Evolutionary conservation across 1,140 invertebrate species (phyloP), one percentile per base, ranked within the genome.

Genomic region (Drosophila tristis): DNA sequence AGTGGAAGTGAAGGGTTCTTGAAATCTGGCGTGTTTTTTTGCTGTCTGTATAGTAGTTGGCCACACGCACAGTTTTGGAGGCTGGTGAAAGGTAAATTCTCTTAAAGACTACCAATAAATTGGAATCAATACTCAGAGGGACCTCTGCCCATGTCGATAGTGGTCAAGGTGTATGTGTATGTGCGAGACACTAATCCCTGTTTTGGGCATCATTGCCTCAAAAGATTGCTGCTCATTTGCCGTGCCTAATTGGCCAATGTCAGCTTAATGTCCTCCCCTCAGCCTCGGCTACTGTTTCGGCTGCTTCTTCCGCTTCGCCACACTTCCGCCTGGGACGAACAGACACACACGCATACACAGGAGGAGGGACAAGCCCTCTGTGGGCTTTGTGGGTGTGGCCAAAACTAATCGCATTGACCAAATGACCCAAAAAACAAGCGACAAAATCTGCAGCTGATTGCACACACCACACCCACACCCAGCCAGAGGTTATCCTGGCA

Each of bases 141-240:
- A 70, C 23, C 25, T 54, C 13, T 23, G 49, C 23, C 16, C 20
- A 20, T 42, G 60, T 23, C 7, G 15, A 47, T 45, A 35, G 49
- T 65, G 71, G 71, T 64, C 62, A 74, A 86, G 81, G 68, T 72
- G 51, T 57, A 44, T 35, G 47, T 59, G 45, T 60, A 48, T 39
- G 5, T 23, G 44, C 31, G 39, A 61, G 42, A 53, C 70, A 65
- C 44, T 51, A 61, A 70, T 68, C 65, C 72, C 75, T 59, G 77
- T 58, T 85, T 85, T 74, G 65, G 80, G 81, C 81, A 87, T 86
- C 84, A 87, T 73, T 89, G 84, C 74, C 72, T 78, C 84, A 77
- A 84, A 89, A 89, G 84, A 89, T 89, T 89, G 84, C 84, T 89
- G 84, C 64, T 89, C 79, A 87, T 89, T 87, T 89, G 80, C 57